These are phyloP conservation scores for Sceloporus tristichus DNA, from an alignment of 2,113 vertebrate genomes.

Conservation along the genomic window DNA sequence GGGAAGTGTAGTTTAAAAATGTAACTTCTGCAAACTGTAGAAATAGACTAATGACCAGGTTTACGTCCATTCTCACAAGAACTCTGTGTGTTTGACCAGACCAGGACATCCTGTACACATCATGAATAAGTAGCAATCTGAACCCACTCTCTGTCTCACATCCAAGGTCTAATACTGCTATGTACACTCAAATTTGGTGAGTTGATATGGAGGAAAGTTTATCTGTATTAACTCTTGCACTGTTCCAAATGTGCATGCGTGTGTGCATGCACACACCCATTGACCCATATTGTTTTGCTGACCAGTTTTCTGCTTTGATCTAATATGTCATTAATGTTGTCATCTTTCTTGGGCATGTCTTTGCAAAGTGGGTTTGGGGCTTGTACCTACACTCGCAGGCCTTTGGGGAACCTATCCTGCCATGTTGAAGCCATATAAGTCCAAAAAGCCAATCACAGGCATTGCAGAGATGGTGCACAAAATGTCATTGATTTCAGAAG, in stretches of 20 bases:
- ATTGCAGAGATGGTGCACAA: background rate
- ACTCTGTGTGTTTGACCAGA: too few relatives aligned
- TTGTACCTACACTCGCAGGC: background rate
- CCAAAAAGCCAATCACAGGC: background rate
- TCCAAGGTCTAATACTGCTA: too few relatives aligned
- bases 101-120: too few relatives aligned
- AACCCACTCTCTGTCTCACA: too few relatives aligned
- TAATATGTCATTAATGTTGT: background rate
- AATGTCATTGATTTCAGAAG: background rate
- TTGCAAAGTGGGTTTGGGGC: background rate
- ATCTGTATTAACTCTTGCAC: too few relatives aligned
- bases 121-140: too few relatives aligned
- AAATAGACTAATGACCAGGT: background rate
- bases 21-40: too few relatives aligned
- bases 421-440: background rate
- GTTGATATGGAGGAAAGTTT: too few relatives aligned
- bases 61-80: background rate
- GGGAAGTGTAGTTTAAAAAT: too few relatives aligned
- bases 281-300: background rate
- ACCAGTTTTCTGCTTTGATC: background rate
- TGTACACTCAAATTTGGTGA: too few relatives aligned
- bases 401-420: background rate
- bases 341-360: background rate
- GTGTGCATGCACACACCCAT: too few relatives aligned
- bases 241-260: too few relatives aligned